Percentiles rank a stretch among this genome's conserved stretches.
Evolutionary conservation across 2,888 invertebrate genomes (phyloP).

Genomic region (Mactromeris polynyma): DNA sequence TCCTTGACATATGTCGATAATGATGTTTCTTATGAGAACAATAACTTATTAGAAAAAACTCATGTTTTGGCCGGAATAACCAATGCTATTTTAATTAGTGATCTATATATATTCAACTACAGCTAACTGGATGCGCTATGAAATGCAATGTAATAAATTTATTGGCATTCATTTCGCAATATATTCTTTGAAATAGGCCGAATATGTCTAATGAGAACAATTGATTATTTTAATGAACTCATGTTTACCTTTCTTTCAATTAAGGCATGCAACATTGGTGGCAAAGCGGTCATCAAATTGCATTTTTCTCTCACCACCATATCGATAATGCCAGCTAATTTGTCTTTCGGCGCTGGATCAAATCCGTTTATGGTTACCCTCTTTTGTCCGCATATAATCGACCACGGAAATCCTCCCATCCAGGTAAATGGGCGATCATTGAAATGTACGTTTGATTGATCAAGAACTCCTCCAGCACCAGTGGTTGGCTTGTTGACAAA

Average conservation of each 20-base stretch:
- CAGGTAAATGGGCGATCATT: constrained; percentile 53
- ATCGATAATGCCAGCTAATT: too few species aligned
- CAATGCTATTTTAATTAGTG: too few species aligned
- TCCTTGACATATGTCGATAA: too few species aligned
- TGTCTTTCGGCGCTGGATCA: constrained; percentile 18
- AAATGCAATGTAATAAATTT: not conserved
- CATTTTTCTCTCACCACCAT: too few species aligned
- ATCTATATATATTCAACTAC: too few species aligned
- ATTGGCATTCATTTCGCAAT: too few species aligned
- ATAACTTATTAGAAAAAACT: too few species aligned
- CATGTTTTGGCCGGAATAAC: constrained; percentile 18
- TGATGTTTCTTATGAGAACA: too few species aligned
- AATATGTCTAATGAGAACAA: not conserved
- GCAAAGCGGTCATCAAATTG: too few species aligned
- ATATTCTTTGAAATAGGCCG: not conserved
- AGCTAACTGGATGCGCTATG: too few species aligned
- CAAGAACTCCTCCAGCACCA: not conserved
- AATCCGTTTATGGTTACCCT: constrained; percentile 36
- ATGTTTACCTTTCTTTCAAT: constrained; percentile 8
- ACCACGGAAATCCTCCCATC: too few species aligned
- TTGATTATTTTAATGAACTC: not conserved
- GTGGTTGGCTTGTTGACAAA: not conserved
- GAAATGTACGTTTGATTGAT: not conserved
- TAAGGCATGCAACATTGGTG: constrained; percentile 26
- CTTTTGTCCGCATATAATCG: too few species aligned